These are phyloP conservation scores for Archegozetes longisetosus DNA, from an alignment of 1,140 invertebrate species.

Conservation along the genomic window DNA sequence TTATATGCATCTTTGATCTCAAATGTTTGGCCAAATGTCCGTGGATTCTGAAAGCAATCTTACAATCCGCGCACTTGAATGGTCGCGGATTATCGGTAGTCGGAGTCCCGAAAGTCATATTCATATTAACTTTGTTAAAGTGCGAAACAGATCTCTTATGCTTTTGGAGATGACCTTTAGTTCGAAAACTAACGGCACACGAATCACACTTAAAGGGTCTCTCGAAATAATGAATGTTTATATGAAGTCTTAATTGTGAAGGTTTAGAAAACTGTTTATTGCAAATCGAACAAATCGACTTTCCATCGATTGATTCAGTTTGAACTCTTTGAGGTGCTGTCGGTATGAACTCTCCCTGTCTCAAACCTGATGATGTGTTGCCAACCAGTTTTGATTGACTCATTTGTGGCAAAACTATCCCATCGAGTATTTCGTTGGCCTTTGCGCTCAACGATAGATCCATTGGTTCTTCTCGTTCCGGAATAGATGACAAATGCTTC, in stretches of 20 bases:
- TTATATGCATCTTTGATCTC: constrained; percentile 90
- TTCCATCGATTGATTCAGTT: constrained; percentile 39
- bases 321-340: neutral
- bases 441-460: neutral
- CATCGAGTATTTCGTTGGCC: neutral
- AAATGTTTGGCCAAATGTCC: constrained; percentile 91
- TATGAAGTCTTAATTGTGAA: constrained; percentile 71
- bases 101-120: constrained; percentile 61
- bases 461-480: neutral
- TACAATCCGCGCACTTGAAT: constrained; percentile 86
- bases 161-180: constrained; percentile 78
- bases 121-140: constrained; percentile 73
- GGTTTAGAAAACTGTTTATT: constrained; percentile 77
- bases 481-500: neutral
- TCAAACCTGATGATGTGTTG: neutral
- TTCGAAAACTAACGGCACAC: constrained; percentile 75
- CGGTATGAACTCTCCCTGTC: constrained; percentile 3
- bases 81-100: constrained; percentile 76
- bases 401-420: neutral
- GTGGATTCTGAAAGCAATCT: constrained; percentile 86
- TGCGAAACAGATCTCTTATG: constrained; percentile 75
- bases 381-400: neutral
- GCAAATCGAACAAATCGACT: constrained; percentile 69
- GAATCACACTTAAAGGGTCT: constrained; percentile 75
- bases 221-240: constrained; percentile 92